These are phyloP conservation scores for Gyps fulvus DNA, from an alignment of 2,113 vertebrate genomes.

Conservation along the genomic window DNA sequence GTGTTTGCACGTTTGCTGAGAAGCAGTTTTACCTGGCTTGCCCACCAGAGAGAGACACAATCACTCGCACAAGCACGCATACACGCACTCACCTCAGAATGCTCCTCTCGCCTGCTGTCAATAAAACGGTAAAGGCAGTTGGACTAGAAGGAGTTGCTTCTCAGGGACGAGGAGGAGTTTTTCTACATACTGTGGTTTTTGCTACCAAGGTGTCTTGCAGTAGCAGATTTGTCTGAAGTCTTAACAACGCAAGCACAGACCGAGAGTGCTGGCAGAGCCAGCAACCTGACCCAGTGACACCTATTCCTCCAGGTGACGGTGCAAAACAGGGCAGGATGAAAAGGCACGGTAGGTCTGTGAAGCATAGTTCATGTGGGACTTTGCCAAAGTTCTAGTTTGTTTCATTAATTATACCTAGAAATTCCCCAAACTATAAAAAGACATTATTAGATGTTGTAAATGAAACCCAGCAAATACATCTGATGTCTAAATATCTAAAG, in stretches of 20 bases:
- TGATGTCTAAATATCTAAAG: neutral
- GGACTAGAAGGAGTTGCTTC: neutral
- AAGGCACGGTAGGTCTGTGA: neutral
- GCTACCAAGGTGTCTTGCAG: neutral
- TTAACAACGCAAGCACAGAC: neutral
- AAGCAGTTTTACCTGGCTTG: constrained; percentile 21
- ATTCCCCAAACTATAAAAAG: neutral
- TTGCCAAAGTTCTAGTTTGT: neutral
- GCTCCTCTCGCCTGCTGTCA: neutral
- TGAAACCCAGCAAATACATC: neutral
- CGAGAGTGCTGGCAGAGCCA: neutral
- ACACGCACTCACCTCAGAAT: neutral
- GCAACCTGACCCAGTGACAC: neutral
- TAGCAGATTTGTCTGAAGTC: neutral
- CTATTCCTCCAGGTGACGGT: fast-evolving
- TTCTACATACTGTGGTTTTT: neutral
- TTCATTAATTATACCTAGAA: neutral
- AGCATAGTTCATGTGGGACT: neutral
- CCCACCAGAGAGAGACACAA: constrained; percentile 30
- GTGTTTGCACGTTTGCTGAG: neutral
- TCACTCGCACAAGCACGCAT: neutral
- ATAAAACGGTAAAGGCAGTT: neutral
- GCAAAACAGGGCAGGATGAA: neutral
- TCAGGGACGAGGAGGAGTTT: neutral
- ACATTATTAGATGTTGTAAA: neutral